Percentiles rank a stretch among this genome's conserved stretches.
phyloP scores from a whole-genome alignment of 2,797 vertebrate genomes.

The Paguma larvata region DNA sequence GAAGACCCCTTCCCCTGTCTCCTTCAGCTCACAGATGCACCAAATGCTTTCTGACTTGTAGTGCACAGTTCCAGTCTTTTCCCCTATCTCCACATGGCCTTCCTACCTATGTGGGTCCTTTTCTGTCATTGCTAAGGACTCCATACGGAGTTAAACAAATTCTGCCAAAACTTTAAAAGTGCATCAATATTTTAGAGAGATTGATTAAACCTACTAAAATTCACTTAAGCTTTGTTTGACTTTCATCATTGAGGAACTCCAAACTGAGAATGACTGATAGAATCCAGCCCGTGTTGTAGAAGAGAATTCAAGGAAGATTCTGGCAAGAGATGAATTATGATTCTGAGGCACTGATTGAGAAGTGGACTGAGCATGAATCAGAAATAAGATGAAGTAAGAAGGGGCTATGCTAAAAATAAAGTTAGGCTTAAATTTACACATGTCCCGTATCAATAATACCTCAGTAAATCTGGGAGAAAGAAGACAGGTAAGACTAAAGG shows the following conservation, averaged over 20 bases:
- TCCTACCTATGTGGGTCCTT: background rate
- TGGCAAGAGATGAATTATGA: background rate
- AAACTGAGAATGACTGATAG: background rate
- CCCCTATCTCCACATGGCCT: background rate
- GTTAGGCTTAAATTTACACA: background rate
- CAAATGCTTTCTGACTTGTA: background rate
- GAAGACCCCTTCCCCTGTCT: background rate
- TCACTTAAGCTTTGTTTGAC: background rate
- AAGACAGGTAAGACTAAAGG: background rate
- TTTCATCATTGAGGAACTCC: background rate
- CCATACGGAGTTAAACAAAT: background rate
- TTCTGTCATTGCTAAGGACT: background rate
- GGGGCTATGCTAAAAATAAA: background rate
- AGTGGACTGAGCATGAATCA: background rate
- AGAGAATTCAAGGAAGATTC: background rate
- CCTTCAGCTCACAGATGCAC: background rate
- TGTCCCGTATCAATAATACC: background rate
- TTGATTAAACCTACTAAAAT: background rate
- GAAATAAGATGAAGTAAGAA: background rate
- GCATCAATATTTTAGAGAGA: background rate
- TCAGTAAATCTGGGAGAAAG: background rate
- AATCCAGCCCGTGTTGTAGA: background rate
- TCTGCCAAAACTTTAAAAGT: background rate
- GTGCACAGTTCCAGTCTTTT: background rate
- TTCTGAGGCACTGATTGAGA: background rate